Base-by-base conservation (phyloP, 2,113 vertebrate species). In the Grallaria varia region DNA sequence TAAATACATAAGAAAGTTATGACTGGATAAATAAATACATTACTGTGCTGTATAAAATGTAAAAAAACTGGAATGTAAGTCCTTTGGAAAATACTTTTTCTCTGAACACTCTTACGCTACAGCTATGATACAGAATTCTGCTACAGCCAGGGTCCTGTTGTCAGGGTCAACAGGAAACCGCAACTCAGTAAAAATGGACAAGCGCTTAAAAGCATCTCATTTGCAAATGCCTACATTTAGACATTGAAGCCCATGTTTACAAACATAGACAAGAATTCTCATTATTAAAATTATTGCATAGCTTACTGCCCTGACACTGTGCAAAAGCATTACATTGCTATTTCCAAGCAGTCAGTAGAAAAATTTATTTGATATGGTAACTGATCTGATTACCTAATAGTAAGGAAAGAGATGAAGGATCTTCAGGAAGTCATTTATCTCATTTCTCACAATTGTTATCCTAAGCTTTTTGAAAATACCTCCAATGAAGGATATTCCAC, bases 251-350 rank as follows among this genome's bases (percentile, higher is more conserved):
- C 25, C 7, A 14, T 21, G 8, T 62, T 53, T 50, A 55, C 8
- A 84, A 80, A 63, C 2, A 2, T 14, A 50, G 5, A 4, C 75
- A 80, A 45, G 17, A 20, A 76, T 35, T 13, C 23, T 35, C 24
- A 33, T 45, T 59, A 20, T 50, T 27, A 59, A 68, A 87, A 66
- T 6, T 58, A 25, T 24, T 66, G 7, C 33, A 64, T 45, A 39
- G 9, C 10, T 63, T 35, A 8, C 14, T 10, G 3, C 8, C 15
- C 7, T 0, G 1, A 3, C 7, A 1, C 7, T 23, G 6, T 31
- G 39, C 37, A 23, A 60, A 89, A 45, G 14, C 24, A 22, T 21
- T 35, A 49, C 7, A 8, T 27, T 2, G 2, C 14, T 73, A 22
- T 76, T 47, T 72, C 10, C 21, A 83, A 64, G 37, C 10, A 53